Conservation (phyloP, 2,113 vertebrate genomes). For the Vimba vimba region DNA sequence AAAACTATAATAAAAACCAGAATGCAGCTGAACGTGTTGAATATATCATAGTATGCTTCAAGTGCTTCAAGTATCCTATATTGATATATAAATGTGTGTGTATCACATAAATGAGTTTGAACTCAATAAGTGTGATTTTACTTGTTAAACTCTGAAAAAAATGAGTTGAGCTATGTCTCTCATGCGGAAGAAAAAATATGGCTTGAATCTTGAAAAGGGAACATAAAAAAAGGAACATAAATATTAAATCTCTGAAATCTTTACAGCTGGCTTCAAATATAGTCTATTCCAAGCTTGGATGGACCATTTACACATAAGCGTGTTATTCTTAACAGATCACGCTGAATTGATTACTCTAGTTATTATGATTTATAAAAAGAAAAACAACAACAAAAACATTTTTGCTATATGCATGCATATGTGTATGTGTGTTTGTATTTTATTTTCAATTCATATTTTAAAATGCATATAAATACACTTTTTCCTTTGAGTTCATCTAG, state of each 20-base stretch:
- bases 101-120: not conserved
- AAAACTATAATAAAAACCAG: not conserved
- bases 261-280: not conserved
- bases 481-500: not conserved
- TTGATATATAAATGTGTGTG: not conserved
- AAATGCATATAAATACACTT: conserved; percentile 33
- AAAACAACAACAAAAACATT: too few relatives aligned
- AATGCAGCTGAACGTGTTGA: not conserved
- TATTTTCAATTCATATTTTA: not conserved
- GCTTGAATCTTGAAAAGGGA: too few relatives aligned
- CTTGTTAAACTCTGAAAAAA: not conserved
- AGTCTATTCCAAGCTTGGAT: not conserved
- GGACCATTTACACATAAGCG: not conserved
- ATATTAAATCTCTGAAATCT: not conserved
- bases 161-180: not conserved
- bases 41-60: too few relatives aligned
- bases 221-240: not conserved
- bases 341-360: not conserved
- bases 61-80: not conserved
- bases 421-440: not conserved
- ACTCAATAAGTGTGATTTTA: not conserved
- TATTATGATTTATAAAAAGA: not conserved
- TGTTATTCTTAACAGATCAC: not conserved
- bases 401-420: too few relatives aligned
- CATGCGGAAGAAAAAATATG: not conserved